Base-by-base conservation (phyloP, 2,888 invertebrate genomes). In the Thecophora atra region DNA sequence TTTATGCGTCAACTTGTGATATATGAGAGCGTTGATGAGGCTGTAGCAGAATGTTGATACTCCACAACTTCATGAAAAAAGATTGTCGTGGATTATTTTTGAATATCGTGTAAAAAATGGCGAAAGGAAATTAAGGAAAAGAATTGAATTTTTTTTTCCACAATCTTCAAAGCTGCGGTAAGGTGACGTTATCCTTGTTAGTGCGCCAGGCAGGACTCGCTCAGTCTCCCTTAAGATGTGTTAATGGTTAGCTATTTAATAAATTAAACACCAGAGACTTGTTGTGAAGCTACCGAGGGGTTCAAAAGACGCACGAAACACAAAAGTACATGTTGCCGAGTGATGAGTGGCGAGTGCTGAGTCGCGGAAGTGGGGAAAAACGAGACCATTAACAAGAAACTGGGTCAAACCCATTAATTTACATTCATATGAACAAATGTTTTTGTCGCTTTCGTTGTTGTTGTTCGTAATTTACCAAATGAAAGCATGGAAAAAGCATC, bases 381-480 rank as follows among this genome's bases (percentile, higher is more conserved):
- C 51, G 21, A 63, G n/a, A 15, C 62, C 62, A 58, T 60, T 24
- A 37, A 54, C n/a, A n/a, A 19, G 52, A 70, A 70, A 47, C 28
- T 63, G 51, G 70, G 70, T 63, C 70, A 63, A 70, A 70, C n/a
- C 60, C 60, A 62, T 62, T 62, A 62, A 44, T 69, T 47, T 56
- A 19, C 26, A 26, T 47, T 62, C n/a, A 28, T 44, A 15, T 54
- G 21, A 54, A 54, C 21, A 21, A 54, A 0, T 3, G 19, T 67
- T 2, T 37, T 37, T 11, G 37, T 37, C 37, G 37, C 37, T 30
- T 64, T 68, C 52, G 30, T 66, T 66, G 28, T 66, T 66, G 30
- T 52, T 56, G 47, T 47, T 17, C 15, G 47, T 17, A 47, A 5
- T n/a, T n/a, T n/a, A n/a, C n/a, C n/a, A n/a, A n/a, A n/a, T n/a